A percentile compares a stretch with the other conserved stretches of the same genome.
Conservation (phyloP, 2,113 vertebrate species). For the Catharus bicknelli region DNA sequence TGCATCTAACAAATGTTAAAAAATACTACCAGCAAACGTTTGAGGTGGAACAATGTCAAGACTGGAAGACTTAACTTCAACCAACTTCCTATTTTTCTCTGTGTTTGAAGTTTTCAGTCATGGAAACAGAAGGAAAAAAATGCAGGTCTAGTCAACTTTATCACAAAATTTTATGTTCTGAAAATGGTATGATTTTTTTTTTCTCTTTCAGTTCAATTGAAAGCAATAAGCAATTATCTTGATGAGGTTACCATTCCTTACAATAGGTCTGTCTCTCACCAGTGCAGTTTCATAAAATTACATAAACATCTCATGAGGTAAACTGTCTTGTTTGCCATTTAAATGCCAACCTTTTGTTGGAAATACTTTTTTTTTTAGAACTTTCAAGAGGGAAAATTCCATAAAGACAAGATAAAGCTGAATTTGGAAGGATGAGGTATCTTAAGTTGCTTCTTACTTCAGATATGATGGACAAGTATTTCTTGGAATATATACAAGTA, state of each 20-base stretch:
- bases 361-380: not conserved
- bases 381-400: not conserved
- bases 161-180: not conserved
- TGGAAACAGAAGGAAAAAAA: not conserved
- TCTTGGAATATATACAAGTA: not conserved
- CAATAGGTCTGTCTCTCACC: not conserved
- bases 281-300: not conserved
- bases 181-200: not conserved
- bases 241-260: not conserved
- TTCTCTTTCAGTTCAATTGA: not conserved
- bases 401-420: not conserved
- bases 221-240: not conserved
- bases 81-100: not conserved
- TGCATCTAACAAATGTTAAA: not conserved
- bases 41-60: not conserved
- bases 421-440: not conserved
- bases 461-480: not conserved
- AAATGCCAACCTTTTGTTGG: not conserved
- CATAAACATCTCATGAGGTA: rapidly evolving
- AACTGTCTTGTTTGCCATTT: not conserved
- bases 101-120: not conserved
- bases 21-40: not conserved
- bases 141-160: not conserved
- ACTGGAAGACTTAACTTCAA: not conserved
- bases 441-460: not conserved